Base-by-base conservation (phyloP, 1,140 invertebrate species). In the Solenopsis fugax region DNA sequence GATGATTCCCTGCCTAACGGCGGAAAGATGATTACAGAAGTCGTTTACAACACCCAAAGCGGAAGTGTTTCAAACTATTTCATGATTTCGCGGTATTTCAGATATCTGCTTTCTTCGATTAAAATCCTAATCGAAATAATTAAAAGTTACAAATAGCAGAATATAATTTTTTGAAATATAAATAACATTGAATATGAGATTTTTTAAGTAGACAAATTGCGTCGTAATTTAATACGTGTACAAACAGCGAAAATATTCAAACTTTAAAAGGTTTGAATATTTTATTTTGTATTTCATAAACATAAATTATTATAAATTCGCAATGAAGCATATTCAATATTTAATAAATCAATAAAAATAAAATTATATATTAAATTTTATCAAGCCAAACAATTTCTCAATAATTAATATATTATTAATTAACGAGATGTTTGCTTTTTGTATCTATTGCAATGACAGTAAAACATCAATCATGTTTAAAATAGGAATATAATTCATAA, bases 1-100 rank as follows among this genome's bases (percentile, higher is more conserved):
- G 81, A 73, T 75, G 65, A 85, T 86, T 73, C 65, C 41, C 56
- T 77, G 24, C 73, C 37, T 56, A 50, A 76, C 48, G 58, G 50
- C 77, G 37, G 86, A 21, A 41, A 62, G 67, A 56, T 65, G 34
- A 72, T 60, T 69, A 29, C 41, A 50, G 18, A 62, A 60, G 71
- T 84, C 67, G 41, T 50, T 84, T 75, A 60, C 29, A 73, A 48
- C 54, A 50, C 54, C 24, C 13, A 10, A 34, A 58, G 52, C 52
- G 52, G 54, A 71, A 73, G 67, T 45, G 6, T 81, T 50, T 16
- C 45, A 60, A 48, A 2, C 29, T 29, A 29, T 29, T 29, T 29
- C 29, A 60, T 48, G 13, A 13, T 72, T 73, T 73, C 24, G 18
- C 9, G 10, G 10, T 48, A 48, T 54, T 48, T 37, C 37, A 41